phyloP scores from a whole-genome alignment of 2,888 invertebrate species.

The Serrognathus titanus region DNA sequence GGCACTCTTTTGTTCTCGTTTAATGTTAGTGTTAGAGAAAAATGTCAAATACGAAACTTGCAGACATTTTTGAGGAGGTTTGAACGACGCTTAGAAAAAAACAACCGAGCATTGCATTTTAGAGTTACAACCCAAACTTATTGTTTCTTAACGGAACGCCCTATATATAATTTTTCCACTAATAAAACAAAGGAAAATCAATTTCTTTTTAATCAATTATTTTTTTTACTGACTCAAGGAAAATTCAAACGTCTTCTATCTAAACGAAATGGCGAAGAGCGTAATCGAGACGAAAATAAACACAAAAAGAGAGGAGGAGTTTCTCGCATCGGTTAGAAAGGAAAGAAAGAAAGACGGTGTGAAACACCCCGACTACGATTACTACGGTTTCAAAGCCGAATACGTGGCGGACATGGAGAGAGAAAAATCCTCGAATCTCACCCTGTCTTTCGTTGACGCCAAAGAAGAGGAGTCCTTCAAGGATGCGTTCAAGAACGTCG shows the following conservation, averaged over 20 bases:
- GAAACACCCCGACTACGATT: slow-evolving; percentile 44
- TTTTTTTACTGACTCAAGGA: slow-evolving; percentile 11
- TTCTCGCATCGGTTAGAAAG: slow-evolving; percentile 4
- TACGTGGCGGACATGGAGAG: slow-evolving; percentile 48
- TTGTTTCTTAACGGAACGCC: too few relatives aligned
- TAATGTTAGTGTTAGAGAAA: too few relatives aligned
- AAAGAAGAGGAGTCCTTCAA: slow-evolving; percentile 44
- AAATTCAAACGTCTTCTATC: slow-evolving; percentile 23
- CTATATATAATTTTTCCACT: too few relatives aligned
- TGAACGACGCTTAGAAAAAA: too few relatives aligned
- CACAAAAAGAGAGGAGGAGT: slow-evolving; percentile 3
- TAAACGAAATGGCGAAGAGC: slow-evolving; percentile 24
- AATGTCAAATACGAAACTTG: too few relatives aligned
- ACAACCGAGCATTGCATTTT: too few relatives aligned
- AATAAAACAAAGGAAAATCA: neutral
- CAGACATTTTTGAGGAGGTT: too few relatives aligned
- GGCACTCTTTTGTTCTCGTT: too few relatives aligned
- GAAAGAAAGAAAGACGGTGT: slow-evolving; percentile 16
- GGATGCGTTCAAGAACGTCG: slow-evolving; percentile 42
- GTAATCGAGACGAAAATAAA: neutral
- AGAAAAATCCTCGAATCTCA: slow-evolving; percentile 39
- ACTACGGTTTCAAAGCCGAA: slow-evolving; percentile 48
- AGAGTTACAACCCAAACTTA: too few relatives aligned
- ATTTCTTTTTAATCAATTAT: neutral
- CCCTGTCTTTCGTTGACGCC: slow-evolving; percentile 46